These are phyloP conservation scores for Meleagris gallopavo DNA, from an alignment of 2,113 vertebrate genomes.

Conservation along the genomic window DNA sequence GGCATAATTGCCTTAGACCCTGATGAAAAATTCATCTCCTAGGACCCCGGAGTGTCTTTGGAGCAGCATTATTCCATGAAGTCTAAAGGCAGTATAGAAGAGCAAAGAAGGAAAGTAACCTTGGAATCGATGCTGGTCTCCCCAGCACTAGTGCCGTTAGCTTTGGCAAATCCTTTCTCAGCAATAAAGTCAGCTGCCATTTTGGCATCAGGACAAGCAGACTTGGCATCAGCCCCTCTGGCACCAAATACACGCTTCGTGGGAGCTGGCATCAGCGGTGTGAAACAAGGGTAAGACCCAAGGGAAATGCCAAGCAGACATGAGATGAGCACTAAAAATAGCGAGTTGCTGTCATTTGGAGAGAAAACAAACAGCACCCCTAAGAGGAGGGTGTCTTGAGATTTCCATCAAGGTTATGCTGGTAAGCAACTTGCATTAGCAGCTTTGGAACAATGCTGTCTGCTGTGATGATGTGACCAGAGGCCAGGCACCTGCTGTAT, in stretches of 20 bases:
- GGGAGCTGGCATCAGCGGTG: slow-evolving; percentile 60
- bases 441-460: slow-evolving; percentile 14
- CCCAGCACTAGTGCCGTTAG: slow-evolving; percentile 27
- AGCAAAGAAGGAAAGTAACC: slow-evolving; percentile 2
- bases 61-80: background rate
- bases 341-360: slow-evolving; percentile 48
- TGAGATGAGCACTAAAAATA: slow-evolving; percentile 65
- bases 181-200: slow-evolving; percentile 55
- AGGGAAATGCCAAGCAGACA: slow-evolving; percentile 60
- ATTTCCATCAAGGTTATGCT: slow-evolving; percentile 44
- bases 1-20: background rate
- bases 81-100: background rate
- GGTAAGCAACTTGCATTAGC: background rate
- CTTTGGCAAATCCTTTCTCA: slow-evolving; percentile 52
- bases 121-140: background rate
- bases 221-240: slow-evolving; percentile 62
- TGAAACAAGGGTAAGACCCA: slow-evolving; percentile 59
- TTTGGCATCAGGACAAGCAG: slow-evolving; percentile 57
- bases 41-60: background rate
- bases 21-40: background rate
- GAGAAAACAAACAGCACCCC: slow-evolving; percentile 42
- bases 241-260: slow-evolving; percentile 37
- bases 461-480: slow-evolving; percentile 15
- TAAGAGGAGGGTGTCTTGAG: slow-evolving; percentile 18
- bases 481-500: slow-evolving; percentile 31